Base-by-base conservation (phyloP, 1,140 invertebrate species). In the Calliphora vicina region DNA sequence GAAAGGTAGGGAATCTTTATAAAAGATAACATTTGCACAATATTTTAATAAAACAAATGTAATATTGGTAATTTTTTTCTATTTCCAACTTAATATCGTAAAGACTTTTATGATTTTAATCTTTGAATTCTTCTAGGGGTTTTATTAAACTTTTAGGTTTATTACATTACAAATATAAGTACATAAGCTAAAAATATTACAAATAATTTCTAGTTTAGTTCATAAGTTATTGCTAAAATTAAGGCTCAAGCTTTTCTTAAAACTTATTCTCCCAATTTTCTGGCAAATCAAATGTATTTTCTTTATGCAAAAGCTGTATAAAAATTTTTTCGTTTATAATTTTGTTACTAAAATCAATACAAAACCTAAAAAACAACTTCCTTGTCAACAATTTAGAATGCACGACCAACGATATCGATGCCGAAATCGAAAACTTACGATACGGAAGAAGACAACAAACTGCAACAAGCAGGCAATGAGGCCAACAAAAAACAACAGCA, bases 331-430 rank as follows among this genome's bases (percentile, higher is more conserved):
- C 17, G 45, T 50, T 50, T 50, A 50, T 50, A 50, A 12, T 50
- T 50, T 50, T 50, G 9, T 23, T 23, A 67, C n/a, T 25, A 67
- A 67, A 81, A 72, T 80, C 25, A 1, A 26, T 72, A 15, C 35
- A 83, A 82, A 84, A 82, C 82, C n/a, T 78, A 80, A 80, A 57
- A 82, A 74, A 84, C 82, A 84, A 67, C 76, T 27, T 35, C 76
- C 83, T 61, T 74, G 25, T 81, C 81, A 72, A 81, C 78, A 57
- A 73, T 87, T 78, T 87, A 87, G 80, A 84, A 86, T 80, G 83
- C 88, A 80, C 87, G 87, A 84, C 91, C 91, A 82, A 86, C 86
- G 84, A 92, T 92, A 87, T 91, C 91, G 42, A 91, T 92, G 92
- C 91, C 92, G 78, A 91, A 91, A 82, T 85, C 87, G 27, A 85